Conservation (phyloP, 2,888 invertebrate species). For the Sarcophaga caerulescens region DNA sequence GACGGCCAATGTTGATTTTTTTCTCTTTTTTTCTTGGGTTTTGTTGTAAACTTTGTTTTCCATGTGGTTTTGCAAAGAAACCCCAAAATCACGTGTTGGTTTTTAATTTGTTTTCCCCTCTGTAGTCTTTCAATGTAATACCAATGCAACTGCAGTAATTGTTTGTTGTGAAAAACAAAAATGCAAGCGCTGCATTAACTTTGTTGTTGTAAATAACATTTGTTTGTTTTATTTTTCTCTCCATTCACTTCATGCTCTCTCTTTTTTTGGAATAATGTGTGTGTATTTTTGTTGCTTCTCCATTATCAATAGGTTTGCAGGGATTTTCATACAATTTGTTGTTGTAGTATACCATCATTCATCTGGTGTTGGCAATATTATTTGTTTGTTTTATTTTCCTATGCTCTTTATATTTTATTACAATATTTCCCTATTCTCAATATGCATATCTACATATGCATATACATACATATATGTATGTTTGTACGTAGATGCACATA, state of each 20-base stretch:
- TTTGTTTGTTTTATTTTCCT: no score
- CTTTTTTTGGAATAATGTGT: neutral
- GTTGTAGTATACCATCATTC: neutral
- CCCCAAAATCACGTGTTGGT: conserved; percentile 49
- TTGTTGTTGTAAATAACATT: neutral
- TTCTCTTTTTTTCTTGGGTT: neutral
- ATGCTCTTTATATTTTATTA: no score
- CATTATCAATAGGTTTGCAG: neutral
- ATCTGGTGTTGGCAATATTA: no score
- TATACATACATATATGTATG: no score
- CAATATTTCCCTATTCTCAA: no score
- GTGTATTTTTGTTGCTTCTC: neutral
- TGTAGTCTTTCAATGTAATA: conserved; percentile 23
- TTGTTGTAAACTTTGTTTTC: neutral
- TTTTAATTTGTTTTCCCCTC: neutral
- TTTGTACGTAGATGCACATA: no score
- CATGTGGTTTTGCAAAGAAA: conserved; percentile 11
- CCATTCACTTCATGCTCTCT: neutral
- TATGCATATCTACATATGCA: no score
- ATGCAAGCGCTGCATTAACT: neutral
- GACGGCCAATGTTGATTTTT: neutral
- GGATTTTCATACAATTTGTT: neutral
- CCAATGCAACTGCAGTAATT: conserved; percentile 30
- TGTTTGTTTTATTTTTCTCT: neutral
- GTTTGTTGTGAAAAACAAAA: conserved; percentile 7